Evolutionary conservation across 2,888 invertebrate genomes (phyloP).

Genomic region (Frankliniella intonsa): DNA sequence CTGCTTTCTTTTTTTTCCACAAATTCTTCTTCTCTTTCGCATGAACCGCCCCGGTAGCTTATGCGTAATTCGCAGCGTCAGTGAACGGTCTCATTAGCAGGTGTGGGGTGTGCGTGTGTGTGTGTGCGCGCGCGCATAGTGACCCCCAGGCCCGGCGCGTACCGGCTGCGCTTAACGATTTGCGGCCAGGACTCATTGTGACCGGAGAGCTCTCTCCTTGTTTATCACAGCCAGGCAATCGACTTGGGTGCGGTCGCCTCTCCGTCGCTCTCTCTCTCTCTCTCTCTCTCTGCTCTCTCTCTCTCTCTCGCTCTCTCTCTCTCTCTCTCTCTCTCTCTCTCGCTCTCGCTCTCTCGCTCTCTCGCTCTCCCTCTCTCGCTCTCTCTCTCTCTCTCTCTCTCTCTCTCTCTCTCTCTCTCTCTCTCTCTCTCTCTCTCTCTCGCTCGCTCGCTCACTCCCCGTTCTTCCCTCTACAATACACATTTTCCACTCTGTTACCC

Average conservation of each 20-base stretch:
- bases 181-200: neutral
- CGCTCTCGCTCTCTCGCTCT: neutral
- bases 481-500: slow-evolving; percentile 26
- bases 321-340: slow-evolving; percentile 7
- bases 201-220: neutral
- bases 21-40: too few species aligned
- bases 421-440: neutral
- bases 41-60: too few species aligned
- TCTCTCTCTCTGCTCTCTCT: neutral
- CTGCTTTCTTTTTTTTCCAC: too few species aligned
- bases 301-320: neutral
- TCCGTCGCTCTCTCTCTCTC: neutral
- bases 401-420: slow-evolving; percentile 1
- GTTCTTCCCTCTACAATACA: neutral
- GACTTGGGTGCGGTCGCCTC: neutral
- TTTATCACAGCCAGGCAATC: neutral
- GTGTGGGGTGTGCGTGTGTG: too few species aligned
- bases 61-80: too few species aligned
- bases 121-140: too few species aligned
- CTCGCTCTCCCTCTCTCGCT: neutral
- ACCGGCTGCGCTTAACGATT: too few species aligned
- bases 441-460: neutral
- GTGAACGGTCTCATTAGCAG: too few species aligned
- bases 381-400: slow-evolving; percentile 9
- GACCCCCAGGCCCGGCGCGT: too few species aligned